These are phyloP conservation scores for Ephydatia muelleri DNA, from an alignment of 37 sponge, comb jelly and placozoan species.

Conservation along the genomic window DNA sequence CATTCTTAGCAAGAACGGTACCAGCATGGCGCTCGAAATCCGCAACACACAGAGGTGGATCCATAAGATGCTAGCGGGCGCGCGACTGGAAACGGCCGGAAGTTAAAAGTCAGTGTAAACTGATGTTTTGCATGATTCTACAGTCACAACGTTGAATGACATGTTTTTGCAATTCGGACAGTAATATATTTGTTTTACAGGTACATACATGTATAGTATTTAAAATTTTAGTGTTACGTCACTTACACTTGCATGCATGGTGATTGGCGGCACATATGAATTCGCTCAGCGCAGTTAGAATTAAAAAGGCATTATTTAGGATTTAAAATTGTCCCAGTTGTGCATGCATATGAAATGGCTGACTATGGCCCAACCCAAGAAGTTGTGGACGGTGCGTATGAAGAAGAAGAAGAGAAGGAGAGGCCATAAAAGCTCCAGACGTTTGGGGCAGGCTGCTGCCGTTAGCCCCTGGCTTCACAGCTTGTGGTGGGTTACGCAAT, in stretches of 20 bases:
- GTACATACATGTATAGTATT: too few relatives aligned
- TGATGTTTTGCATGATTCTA: too few relatives aligned
- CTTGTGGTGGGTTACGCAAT: conserved; percentile 32
- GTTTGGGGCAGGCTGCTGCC: conserved; percentile 85
- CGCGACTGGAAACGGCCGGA: background rate
- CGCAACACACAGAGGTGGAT: conserved; percentile 47
- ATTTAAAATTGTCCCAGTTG: background rate
- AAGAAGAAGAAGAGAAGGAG: conserved; percentile 43
- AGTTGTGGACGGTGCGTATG: conserved; percentile 25
- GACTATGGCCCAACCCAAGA: conserved; percentile 61
- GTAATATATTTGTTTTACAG: too few relatives aligned
- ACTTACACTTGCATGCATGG: too few relatives aligned
- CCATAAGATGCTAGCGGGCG: background rate
- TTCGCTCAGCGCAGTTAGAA: background rate
- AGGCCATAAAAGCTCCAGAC: conserved; percentile 20
- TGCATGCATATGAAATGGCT: conserved; percentile 6
- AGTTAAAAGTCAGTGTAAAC: too few relatives aligned
- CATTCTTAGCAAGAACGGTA: conserved; percentile 53
- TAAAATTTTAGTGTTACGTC: too few relatives aligned
- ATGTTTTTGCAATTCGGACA: too few relatives aligned
- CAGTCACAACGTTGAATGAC: too few relatives aligned
- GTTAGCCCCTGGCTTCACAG: conserved; percentile 53
- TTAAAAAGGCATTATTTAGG: background rate
- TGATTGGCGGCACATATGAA: background rate
- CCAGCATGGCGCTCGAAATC: conserved; percentile 74